Conservation (phyloP, 2,113 vertebrate genomes). For the Ictalurus punctatus region DNA sequence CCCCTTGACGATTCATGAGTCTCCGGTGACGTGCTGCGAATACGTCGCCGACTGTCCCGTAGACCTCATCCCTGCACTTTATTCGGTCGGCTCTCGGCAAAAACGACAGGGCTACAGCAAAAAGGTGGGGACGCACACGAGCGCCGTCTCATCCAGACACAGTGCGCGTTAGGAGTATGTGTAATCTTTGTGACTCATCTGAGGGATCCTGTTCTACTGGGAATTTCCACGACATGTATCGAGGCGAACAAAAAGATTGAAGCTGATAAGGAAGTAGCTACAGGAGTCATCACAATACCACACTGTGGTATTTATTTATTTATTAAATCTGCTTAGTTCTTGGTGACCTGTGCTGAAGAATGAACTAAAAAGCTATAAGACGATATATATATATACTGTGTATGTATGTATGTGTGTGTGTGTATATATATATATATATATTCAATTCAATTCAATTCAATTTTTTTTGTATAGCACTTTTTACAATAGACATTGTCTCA, state of each 20-base stretch:
- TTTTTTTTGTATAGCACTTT: too few species aligned
- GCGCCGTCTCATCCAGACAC: background rate
- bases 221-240: background rate
- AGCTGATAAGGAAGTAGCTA: too few species aligned
- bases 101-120: conserved; percentile 99
- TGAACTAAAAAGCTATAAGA: background rate
- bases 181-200: background rate
- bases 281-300: background rate
- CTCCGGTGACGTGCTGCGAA: conserved; percentile 98
- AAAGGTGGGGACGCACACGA: conserved; percentile 77
- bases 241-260: background rate
- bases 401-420: too few species aligned
- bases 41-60: conserved; percentile 97
- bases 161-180: background rate
- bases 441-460: too few species aligned
- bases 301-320: background rate
- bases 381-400: background rate
- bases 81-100: conserved; percentile 93
- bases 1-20: conserved; percentile 95
- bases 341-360: background rate
- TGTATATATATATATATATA: too few species aligned
- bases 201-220: background rate
- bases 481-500: too few species aligned
- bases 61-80: conserved; percentile 98
- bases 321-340: background rate